phyloP scores from a whole-genome alignment of 2,113 vertebrate genomes.

The Psilopogon haemacephalus region DNA sequence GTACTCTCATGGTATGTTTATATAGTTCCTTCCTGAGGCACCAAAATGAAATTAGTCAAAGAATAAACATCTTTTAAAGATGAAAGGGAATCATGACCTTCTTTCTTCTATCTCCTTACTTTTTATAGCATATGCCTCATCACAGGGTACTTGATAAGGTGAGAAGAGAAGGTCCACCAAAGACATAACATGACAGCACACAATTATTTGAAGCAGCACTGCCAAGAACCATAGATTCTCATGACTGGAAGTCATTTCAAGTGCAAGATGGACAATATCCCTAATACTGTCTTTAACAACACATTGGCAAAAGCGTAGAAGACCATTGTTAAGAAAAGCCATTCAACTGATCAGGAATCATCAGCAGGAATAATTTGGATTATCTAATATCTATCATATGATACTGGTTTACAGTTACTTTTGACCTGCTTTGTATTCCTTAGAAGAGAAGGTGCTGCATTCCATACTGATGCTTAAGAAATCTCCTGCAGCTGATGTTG shows the following conservation, averaged over 20 bases:
- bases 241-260: background rate
- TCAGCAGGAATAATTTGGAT: background rate
- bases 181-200: background rate
- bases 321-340: background rate
- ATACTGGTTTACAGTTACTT: background rate
- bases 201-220: rapidly evolving
- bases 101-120: background rate
- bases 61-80: background rate
- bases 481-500: background rate
- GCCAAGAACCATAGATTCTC: rapidly evolving
- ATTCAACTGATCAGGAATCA: background rate
- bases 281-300: background rate
- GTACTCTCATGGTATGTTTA: background rate
- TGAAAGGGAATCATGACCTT: background rate
- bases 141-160: background rate
- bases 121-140: background rate
- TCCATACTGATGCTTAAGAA: background rate
- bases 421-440: background rate
- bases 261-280: background rate
- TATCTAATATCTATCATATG: background rate
- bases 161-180: background rate
- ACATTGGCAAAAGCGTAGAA: background rate
- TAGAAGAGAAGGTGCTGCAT: background rate
- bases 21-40: background rate
- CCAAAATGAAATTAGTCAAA: background rate